Evolutionary conservation across 2,797 vertebrate genomes (phyloP).

Genomic region (Todus mexicanus): DNA sequence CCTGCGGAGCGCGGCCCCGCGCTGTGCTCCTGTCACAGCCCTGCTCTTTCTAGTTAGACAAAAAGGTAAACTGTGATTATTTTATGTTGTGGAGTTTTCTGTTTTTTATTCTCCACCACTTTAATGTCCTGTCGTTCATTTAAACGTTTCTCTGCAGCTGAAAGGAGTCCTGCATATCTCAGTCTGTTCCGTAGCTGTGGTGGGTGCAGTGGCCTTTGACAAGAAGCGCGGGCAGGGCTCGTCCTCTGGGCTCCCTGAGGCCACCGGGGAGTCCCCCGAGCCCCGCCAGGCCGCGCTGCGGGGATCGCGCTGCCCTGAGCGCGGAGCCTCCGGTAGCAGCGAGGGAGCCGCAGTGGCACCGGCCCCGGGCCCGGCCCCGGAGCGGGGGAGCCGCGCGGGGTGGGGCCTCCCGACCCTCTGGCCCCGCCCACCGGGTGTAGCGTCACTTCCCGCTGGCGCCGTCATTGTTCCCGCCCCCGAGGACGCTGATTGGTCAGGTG

Average conservation of each 20-base stretch:
- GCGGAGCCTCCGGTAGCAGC: too few relatives aligned
- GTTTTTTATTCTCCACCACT: not conserved
- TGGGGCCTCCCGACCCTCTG: too few relatives aligned
- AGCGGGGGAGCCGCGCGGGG: too few relatives aligned
- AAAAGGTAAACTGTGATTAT: not conserved
- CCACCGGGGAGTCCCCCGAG: too few relatives aligned
- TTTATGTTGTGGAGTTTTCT: not conserved
- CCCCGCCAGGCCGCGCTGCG: too few relatives aligned
- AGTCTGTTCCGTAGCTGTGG: not conserved
- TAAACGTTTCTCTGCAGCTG: not conserved
- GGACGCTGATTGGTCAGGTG: rapidly evolving
- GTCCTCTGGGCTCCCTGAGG: too few relatives aligned
- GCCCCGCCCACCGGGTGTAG: not conserved
- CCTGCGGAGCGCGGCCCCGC: too few relatives aligned
- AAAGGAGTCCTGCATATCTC: not conserved
- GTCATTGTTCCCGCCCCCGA: rapidly evolving
- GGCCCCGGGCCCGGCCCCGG: too few relatives aligned
- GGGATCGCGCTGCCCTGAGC: too few relatives aligned
- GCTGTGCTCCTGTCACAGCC: rapidly evolving
- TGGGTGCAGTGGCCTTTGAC: too few relatives aligned
- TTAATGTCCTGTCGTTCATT: not conserved
- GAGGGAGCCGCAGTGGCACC: too few relatives aligned
- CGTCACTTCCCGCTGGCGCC: not conserved
- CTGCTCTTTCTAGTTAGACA: not conserved
- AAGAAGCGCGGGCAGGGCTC: too few relatives aligned